Conservation (phyloP, 2,797 vertebrate genomes). For the Emydoidea blandingii region DNA sequence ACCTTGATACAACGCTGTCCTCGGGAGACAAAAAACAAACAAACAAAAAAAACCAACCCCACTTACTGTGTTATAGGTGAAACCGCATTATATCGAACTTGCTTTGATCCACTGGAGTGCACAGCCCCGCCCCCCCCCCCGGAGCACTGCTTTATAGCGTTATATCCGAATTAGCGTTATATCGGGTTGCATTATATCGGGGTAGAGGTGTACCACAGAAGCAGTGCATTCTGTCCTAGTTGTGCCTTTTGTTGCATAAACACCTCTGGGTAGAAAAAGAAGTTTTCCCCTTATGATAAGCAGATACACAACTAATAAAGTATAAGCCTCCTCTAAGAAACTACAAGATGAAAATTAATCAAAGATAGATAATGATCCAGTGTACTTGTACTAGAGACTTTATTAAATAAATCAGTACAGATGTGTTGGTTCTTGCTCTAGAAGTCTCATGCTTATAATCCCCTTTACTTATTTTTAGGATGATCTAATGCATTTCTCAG, state of each 20-base stretch:
- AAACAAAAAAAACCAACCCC: too few relatives aligned
- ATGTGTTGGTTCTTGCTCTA: background rate
- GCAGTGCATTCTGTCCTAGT: background rate
- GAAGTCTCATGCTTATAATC: background rate
- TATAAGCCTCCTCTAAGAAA: too few relatives aligned
- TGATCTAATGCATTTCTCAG: accelerated
- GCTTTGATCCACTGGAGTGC: too few relatives aligned
- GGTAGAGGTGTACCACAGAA: background rate
- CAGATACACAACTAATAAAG: too few relatives aligned
- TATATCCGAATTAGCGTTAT: too few relatives aligned
- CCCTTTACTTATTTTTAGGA: background rate
- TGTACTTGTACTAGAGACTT: background rate
- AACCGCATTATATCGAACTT: too few relatives aligned
- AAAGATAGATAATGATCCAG: background rate
- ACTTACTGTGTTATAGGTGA: too few relatives aligned
- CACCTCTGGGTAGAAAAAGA: background rate
- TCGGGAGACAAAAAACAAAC: too few relatives aligned
- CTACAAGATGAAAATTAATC: background rate
- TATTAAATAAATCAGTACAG: background rate
- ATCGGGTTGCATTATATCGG: too few relatives aligned
- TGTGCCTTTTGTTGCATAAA: background rate
- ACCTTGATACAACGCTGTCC: too few relatives aligned
- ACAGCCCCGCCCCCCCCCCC: too few relatives aligned
- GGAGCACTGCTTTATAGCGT: too few relatives aligned
- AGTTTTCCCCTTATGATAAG: background rate